Evolutionary conservation across 1,140 invertebrate species (phyloP), one percentile per base, ranked within the genome.

Genomic region (Euglossa dilemma): DNA sequence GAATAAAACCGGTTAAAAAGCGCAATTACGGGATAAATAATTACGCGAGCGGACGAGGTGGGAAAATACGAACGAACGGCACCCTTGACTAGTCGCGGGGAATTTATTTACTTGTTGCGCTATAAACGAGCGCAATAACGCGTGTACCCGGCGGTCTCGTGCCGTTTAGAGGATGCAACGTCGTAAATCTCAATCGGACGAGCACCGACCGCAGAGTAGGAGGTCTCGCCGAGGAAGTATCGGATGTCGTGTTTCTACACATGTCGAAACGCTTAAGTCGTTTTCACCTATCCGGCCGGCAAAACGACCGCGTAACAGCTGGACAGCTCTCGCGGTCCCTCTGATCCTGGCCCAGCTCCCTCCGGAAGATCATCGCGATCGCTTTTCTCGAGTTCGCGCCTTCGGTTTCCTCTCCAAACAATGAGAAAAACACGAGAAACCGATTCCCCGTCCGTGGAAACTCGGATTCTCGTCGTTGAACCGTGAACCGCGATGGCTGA

Each of bases 191-290:
- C 25, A 57, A 81, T 86, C 50, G 75, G 67, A 57, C 23, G 67
- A 64, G 43, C 84, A 79, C 80, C 69, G 87, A 54, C 54, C 28
- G 76, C 72, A 77, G 36, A 36, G 25, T 77, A 73, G 80, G 72
- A 76, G 80, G 63, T 89, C 83, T 61, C 23, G 25, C 7, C 5
- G 85, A 85, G 83, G 86, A 86, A 90, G 89, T 91, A 79, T 93
- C 91, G 74, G 72, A 86, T 93, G 90, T 91, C 92, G 64, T 92
- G 91, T 93, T 92, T 91, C 90, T 90, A 93, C 92, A 92, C 90
- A 89, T 93, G 93, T 91, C 82, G 77, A 77, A 85, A 77, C 87
- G 91, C 85, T 92, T 89, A 89, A 87, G 77, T 78, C 76, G 59
- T 89, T 81, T 84, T 89, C 87, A 88, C 77, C 80, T 79, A 75